Conservation (phyloP, 2,113 vertebrate species). For the Aramus guarauna region DNA sequence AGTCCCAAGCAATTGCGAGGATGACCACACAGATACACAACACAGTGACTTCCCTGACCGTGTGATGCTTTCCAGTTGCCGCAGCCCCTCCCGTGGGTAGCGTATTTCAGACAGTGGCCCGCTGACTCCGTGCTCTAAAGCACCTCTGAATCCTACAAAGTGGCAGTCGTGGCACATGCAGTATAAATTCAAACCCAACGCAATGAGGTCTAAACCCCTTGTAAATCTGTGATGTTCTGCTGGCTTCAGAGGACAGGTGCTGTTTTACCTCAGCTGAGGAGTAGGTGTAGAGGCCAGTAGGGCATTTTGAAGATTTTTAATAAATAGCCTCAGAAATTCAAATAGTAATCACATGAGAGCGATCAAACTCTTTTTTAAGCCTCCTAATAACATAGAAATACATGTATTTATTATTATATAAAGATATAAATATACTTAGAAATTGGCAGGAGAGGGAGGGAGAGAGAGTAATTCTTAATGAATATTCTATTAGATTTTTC, state of each 20-base stretch:
- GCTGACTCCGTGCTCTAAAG: neutral
- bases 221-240: neutral
- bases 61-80: neutral
- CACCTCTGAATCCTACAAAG: neutral
- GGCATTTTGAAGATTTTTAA: neutral
- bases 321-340: neutral
- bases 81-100: neutral
- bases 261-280: neutral
- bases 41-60: neutral
- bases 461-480: neutral
- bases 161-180: neutral
- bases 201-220: neutral
- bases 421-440: neutral
- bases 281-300: neutral
- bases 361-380: neutral
- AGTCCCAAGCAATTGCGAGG: neutral
- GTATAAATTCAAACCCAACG: neutral
- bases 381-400: neutral
- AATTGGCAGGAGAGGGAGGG: neutral
- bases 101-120: neutral
- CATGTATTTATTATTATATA: neutral
- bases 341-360: neutral
- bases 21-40: neutral
- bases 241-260: neutral
- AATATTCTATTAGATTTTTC: neutral